Evolutionary conservation across 2,113 vertebrate species (phyloP).

Genomic region (Catharus fuscescens): DNA sequence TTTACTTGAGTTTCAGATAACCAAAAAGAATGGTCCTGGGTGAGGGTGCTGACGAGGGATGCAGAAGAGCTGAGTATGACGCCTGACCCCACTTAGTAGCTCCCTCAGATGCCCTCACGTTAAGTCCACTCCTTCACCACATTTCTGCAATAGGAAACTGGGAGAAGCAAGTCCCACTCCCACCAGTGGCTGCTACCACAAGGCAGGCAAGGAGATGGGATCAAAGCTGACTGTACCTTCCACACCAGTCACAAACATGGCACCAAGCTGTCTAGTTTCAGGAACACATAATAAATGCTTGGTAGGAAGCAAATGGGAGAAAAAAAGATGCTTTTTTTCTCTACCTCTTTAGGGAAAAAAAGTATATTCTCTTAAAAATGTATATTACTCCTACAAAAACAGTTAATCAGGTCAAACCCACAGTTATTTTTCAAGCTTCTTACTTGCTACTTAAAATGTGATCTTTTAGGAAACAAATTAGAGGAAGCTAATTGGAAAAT

Average conservation of each 20-base stretch:
- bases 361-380: neutral
- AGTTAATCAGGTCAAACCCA: neutral
- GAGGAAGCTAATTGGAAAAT: neutral
- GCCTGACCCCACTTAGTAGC: neutral
- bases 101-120: neutral
- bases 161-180: neutral
- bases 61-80: neutral
- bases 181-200: neutral
- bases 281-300: neutral
- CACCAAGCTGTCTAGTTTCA: neutral
- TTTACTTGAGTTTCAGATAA: constrained; percentile 59
- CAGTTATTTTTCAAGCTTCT: neutral
- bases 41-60: neutral
- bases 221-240: neutral
- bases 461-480: neutral
- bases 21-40: neutral
- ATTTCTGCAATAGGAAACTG: neutral
- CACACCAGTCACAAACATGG: neutral
- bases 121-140: neutral
- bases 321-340: neutral
- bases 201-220: neutral
- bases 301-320: neutral
- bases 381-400: neutral
- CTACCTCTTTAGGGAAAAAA: neutral
- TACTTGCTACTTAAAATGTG: neutral